Base-by-base conservation (phyloP, 1,140 invertebrate species). In the Ericerus pela region DNA sequence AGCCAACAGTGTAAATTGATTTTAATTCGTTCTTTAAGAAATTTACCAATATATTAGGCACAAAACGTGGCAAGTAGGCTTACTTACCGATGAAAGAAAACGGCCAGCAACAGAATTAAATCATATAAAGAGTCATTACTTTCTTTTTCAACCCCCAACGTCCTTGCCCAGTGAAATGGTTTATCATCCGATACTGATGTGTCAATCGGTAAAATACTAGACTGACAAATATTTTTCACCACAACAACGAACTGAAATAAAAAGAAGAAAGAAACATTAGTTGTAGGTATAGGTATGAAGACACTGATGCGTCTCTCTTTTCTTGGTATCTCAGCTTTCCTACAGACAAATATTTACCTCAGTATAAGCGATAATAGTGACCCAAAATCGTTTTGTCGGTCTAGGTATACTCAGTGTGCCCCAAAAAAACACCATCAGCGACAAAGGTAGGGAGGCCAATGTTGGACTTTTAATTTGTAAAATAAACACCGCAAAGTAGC, bases 81-180 rank as follows among this genome's bases (percentile, higher is more conserved):
- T n/a, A n/a, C n/a, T n/a, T 79, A 95, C 77, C 95, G 81, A 69
- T 99, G 96, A 65, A 99, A 90, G 68, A 98, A 99, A 24, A 99
- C 79, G 20, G 94, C 82, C 27, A 99, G 73, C 0, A 99, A 73
- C 16, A 98, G 68, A 18, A 89, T 72, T 20, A 99, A 73, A 71
- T 99, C 95, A 71, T 88, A 93, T 14, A 85, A 73, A 1, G 93
- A 93, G 65, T 85, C 85, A 22, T 75, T 69, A 51, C 77, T 75
- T 61, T 82, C 82, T 62, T 84, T 80, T 70, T 95, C 85, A 51
- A 98, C 82, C 1, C 95, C 96, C 55, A 98, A 80, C 56, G 98
- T 90, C 56, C 84, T 77, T 0, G 90, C 84, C 0, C 84, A 73
- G 62, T 79, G 82, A 62, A 95, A 82, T 1, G 90, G 88, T 28